These are phyloP conservation scores for Apodemia hepburni DNA, from an alignment of 2,888 invertebrate species.

Conservation along the genomic window DNA sequence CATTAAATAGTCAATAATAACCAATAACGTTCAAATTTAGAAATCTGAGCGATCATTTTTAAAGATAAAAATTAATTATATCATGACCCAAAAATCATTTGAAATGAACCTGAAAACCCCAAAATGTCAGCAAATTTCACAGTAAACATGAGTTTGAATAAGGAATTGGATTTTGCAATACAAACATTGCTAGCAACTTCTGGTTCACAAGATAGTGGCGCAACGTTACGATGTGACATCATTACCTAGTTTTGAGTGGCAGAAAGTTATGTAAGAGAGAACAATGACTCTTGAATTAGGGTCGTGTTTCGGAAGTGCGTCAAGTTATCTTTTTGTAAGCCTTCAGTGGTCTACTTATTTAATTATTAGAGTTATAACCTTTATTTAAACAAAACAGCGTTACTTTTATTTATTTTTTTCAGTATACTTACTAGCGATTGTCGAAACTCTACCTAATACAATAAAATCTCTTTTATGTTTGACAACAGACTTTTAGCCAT, in stretches of 20 bases:
- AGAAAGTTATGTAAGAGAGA: slow-evolving; percentile 73
- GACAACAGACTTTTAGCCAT: too few relatives aligned
- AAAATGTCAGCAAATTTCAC: slow-evolving; percentile 11
- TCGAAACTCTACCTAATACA: too few relatives aligned
- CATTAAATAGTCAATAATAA: not conserved
- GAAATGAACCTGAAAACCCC: slow-evolving; percentile 9
- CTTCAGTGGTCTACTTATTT: not conserved
- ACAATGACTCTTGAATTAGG: slow-evolving; percentile 66
- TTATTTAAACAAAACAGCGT: too few relatives aligned
- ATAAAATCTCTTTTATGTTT: too few relatives aligned
- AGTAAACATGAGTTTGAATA: slow-evolving; percentile 25
- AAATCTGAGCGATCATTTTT: not conserved
- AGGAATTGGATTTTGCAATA: slow-evolving; percentile 32
- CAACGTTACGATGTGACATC: slow-evolving; percentile 76
- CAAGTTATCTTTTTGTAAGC: slow-evolving; percentile 17
- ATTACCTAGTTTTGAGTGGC: slow-evolving; percentile 75
- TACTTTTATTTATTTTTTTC: too few relatives aligned
- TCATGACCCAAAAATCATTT: slow-evolving; percentile 8
- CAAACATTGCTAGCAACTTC: slow-evolving; percentile 36
- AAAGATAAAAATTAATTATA: slow-evolving; percentile 1
- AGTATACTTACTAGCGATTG: too few relatives aligned
- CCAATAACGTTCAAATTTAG: not conserved
- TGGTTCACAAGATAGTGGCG: slow-evolving; percentile 61
- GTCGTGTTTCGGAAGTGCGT: slow-evolving; percentile 61
- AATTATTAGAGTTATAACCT: not conserved